Conservation (phyloP, 2,888 invertebrate species). For the Trichogramma dendrolimi region DNA sequence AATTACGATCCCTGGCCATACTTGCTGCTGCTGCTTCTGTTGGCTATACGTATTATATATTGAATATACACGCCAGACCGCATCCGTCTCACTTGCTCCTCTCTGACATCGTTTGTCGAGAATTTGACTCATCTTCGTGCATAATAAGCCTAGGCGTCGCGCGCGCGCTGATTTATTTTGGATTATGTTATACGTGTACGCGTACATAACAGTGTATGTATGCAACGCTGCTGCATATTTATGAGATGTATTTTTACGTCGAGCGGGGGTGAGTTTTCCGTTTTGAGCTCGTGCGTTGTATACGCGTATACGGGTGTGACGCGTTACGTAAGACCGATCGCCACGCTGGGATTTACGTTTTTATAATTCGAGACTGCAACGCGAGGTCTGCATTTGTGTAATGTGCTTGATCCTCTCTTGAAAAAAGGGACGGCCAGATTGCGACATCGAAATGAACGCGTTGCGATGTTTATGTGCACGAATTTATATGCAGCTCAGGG, state of each 20-base stretch:
- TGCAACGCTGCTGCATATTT: too few relatives aligned
- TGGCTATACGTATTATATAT: too few relatives aligned
- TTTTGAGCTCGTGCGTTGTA: background rate
- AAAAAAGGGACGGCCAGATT: too few relatives aligned
- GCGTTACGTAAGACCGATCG: background rate
- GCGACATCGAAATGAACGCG: too few relatives aligned
- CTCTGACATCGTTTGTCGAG: conserved; percentile 24
- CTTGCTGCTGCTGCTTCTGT: too few relatives aligned
- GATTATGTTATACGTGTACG: conserved; percentile 9
- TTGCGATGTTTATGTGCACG: too few relatives aligned
- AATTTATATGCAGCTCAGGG: too few relatives aligned
- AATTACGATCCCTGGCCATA: conserved; percentile 32
- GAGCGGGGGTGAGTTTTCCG: background rate
- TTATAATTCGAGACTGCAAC: too few relatives aligned
- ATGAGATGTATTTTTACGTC: too few relatives aligned
- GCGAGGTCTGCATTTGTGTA: too few relatives aligned
- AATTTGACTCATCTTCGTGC: conserved; percentile 12
- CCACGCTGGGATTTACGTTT: background rate
- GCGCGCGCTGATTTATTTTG: background rate
- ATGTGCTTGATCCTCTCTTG: too few relatives aligned
- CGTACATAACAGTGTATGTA: conserved; percentile 2
- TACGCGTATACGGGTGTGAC: background rate
- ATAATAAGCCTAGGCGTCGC: background rate
- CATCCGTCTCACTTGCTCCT: background rate
- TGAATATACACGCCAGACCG: too few relatives aligned